Percentiles rank a stretch among this genome's conserved stretches.
Evolutionary conservation across 2,113 vertebrate genomes (phyloP).

Genomic region (Todiramphus saurophagus): DNA sequence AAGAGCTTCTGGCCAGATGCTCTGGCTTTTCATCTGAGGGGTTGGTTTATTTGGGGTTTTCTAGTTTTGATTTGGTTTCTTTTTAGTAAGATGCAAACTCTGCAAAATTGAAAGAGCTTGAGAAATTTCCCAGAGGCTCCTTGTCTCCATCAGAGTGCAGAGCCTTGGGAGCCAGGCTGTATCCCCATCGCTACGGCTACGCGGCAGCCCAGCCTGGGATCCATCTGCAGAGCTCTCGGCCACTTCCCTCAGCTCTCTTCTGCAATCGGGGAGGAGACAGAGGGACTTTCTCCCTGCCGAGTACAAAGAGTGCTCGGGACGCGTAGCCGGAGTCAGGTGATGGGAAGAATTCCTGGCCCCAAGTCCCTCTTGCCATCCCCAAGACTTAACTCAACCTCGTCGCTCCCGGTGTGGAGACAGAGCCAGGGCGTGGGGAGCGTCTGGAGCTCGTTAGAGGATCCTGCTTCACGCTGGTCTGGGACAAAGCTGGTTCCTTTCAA

Average conservation of each 20-base stretch:
- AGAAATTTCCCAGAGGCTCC: background rate
- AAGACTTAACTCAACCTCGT: background rate
- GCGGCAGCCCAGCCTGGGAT: background rate
- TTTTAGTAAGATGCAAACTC: background rate
- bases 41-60: too few relatives aligned
- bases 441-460: conserved; percentile 5
- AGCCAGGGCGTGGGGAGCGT: background rate
- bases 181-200: background rate
- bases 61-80: background rate
- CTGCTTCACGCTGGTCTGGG: background rate
- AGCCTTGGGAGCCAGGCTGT: background rate
- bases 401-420: fast-evolving
- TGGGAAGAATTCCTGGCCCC: background rate
- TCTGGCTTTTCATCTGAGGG: background rate
- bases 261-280: fast-evolving
- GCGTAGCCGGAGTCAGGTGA: background rate
- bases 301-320: fast-evolving
- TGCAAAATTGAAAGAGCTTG: background rate
- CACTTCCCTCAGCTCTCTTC: background rate
- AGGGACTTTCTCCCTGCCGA: background rate
- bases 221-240: background rate
- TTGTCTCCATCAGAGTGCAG: fast-evolving
- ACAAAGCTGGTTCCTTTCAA: background rate
- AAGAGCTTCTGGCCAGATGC: background rate
- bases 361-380: background rate